A percentile compares a stretch with the other conserved stretches of the same genome.
Conservation (phyloP, 2,113 vertebrate species). For the Cyprinodon tularosa region DNA sequence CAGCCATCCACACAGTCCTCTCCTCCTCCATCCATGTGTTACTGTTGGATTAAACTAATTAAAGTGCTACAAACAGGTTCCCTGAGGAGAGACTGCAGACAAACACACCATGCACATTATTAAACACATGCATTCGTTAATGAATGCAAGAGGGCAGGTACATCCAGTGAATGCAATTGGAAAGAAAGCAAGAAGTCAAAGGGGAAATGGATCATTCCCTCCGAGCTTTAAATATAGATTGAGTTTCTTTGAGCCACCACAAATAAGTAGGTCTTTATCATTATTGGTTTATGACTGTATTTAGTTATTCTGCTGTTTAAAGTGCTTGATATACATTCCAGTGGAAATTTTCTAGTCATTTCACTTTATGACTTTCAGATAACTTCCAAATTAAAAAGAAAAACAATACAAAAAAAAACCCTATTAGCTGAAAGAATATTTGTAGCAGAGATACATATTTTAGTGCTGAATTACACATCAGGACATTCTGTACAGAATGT, state of each 20-base stretch:
- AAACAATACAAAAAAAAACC: too few species aligned
- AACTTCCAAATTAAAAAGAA: neutral
- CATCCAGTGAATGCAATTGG: constrained; percentile 34
- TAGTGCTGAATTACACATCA: neutral
- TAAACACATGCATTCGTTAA: constrained; percentile 46
- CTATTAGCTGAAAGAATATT: neutral
- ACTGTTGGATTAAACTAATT: constrained; percentile 76
- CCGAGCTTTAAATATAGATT: neutral
- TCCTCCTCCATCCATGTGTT: constrained; percentile 61
- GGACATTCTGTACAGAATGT: neutral
- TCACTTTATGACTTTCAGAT: neutral
- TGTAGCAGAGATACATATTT: neutral
- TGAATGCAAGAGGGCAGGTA: constrained; percentile 34
- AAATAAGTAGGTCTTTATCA: neutral
- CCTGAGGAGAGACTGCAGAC: constrained; percentile 48
- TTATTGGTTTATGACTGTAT: constrained; percentile 8
- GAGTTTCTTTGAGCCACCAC: neutral
- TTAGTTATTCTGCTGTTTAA: constrained; percentile 18
- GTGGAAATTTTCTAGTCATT: neutral
- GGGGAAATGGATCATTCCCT: constrained; percentile 2
- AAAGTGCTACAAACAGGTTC: constrained; percentile 66
- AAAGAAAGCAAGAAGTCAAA: constrained; percentile 30
- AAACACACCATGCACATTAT: constrained; percentile 27
- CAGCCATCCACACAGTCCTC: constrained; percentile 40
- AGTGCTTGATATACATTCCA: constrained; percentile 3